A percentile compares a stretch with the other conserved stretches of the same genome.
phyloP scores from a whole-genome alignment of 2,888 invertebrate genomes.

The Pyrrhosoma nymphula region DNA sequence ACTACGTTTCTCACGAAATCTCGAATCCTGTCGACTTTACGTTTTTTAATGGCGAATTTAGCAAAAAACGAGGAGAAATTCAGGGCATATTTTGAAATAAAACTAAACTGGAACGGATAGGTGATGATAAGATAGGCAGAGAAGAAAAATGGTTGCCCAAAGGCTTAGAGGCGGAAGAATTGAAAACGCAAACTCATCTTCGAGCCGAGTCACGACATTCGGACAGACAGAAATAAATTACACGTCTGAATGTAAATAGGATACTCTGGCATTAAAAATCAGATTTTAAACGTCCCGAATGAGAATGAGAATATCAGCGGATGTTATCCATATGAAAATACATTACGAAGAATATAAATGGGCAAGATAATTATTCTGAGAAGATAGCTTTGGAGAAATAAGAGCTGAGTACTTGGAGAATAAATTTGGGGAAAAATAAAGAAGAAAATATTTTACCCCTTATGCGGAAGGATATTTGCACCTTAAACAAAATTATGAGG shows the following conservation, averaged over 20 bases:
- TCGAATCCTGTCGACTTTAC: no score
- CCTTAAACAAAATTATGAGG: no score
- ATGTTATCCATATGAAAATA: not conserved
- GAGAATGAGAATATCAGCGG: not conserved
- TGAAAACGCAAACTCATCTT: slow-evolving; percentile 49
- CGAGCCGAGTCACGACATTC: not conserved
- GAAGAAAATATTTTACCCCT: no score
- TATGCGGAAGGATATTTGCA: not conserved
- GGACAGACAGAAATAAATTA: slow-evolving; percentile 17
- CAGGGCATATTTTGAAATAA: not conserved
- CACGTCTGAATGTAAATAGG: slow-evolving; percentile 12
- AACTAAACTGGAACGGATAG: not conserved
- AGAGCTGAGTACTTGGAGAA: not conserved
- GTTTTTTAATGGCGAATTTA: no score
- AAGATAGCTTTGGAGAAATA: not conserved
- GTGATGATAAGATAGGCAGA: not conserved
- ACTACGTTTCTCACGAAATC: no score
- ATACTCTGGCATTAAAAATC: not conserved
- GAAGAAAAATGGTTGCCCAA: not conserved
- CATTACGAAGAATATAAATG: not conserved
- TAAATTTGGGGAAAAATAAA: not conserved
- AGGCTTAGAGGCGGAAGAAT: slow-evolving; percentile 5
- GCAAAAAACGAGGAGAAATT: not conserved
- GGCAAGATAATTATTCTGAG: not conserved
- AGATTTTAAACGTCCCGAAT: not conserved